Evolutionary conservation across 2,797 vertebrate species (phyloP), one percentile per base, ranked within the genome.

Genomic region (Cheirogaleus major): DNA sequence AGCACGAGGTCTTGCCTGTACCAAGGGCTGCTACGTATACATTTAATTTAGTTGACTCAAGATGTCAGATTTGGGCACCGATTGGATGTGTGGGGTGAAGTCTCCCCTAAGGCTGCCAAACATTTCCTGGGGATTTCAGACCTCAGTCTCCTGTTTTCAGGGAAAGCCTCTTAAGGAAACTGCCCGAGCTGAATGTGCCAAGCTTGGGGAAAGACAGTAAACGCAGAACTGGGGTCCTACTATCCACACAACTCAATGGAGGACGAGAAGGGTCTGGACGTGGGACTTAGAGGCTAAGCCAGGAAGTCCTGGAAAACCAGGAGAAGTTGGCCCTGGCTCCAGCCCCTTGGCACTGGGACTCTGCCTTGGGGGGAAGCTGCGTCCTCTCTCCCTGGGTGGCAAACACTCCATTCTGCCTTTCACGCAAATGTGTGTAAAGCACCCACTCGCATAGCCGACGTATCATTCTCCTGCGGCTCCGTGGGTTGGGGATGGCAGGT

Each of bases 381-480:
- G 0, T n/a, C 18, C 48, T 50, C 23, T 35, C 79, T 55, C 13
- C n/a, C 41, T 35, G 23, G 30, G n/a, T 13, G 13, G 55, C 1
- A n/a, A 38, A 5, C 52, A 81, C 32, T 20, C n/a, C 50, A 45
- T 12, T 61, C 32, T 52, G 25, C 23, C 55, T 35, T 57, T 91
- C 35, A 10, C 12, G 10, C 50, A n/a, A 38, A 61, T 55, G 48
- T 82, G 57, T 61, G 38, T 35, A 69, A 55, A 72, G 23, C 9
- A 12, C 50, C 43, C 61, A 15, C 52, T 15, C 5, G 5, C 50
- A 5, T 18, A 4, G n/a, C 8, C 25, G 0, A 17, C 23, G 15
- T 70, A 23, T 75, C 41, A 27, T 27, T 57, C 6, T 72, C 23
- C 9, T 5, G 32, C 0, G 1, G 18, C 11, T 38, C 11, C 0